These are phyloP conservation scores for Melinaea menophilus DNA, from an alignment of 2,888 invertebrate species.

Conservation along the genomic window DNA sequence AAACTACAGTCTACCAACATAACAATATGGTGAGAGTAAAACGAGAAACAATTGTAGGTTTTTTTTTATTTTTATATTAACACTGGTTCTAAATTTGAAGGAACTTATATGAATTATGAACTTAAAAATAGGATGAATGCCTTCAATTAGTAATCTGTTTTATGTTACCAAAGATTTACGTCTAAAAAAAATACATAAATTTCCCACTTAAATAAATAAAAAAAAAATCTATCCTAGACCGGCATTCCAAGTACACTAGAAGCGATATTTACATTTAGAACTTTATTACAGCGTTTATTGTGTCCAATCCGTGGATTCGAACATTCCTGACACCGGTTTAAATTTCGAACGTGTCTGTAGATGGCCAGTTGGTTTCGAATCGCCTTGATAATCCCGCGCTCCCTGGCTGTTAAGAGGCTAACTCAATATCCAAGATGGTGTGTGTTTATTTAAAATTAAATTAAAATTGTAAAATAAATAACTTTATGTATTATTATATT, in stretches of 20 bases:
- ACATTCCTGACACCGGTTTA: constrained; percentile 42
- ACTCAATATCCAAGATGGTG: constrained; percentile 53
- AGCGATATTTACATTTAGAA: constrained; percentile 29
- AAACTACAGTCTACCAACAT: too few relatives aligned
- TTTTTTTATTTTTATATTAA: too few relatives aligned
- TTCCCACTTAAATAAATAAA: not conserved
- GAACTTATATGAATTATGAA: too few relatives aligned
- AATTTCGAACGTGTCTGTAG: constrained; percentile 52
- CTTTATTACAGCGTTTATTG: constrained; percentile 35
- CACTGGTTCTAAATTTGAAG: too few relatives aligned
- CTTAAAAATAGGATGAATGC: too few relatives aligned
- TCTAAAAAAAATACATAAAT: not conserved
- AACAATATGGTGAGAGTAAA: too few relatives aligned
- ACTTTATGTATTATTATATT: not conserved
- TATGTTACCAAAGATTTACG: too few relatives aligned
- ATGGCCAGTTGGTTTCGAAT: constrained; percentile 57
- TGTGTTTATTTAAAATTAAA: constrained; percentile 35
- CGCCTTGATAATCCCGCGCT: constrained; percentile 48
- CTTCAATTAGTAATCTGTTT: too few relatives aligned
- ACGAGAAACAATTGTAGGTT: too few relatives aligned
- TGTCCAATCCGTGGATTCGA: constrained; percentile 31
- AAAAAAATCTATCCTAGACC: constrained; percentile 15
- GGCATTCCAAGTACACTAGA: constrained; percentile 40
- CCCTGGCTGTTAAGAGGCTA: constrained; percentile 22
- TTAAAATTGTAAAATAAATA: not conserved